A percentile compares a stretch with the other conserved stretches of the same genome.
Conservation (phyloP, 1,140 invertebrate species). For the Pissodes strobi region DNA sequence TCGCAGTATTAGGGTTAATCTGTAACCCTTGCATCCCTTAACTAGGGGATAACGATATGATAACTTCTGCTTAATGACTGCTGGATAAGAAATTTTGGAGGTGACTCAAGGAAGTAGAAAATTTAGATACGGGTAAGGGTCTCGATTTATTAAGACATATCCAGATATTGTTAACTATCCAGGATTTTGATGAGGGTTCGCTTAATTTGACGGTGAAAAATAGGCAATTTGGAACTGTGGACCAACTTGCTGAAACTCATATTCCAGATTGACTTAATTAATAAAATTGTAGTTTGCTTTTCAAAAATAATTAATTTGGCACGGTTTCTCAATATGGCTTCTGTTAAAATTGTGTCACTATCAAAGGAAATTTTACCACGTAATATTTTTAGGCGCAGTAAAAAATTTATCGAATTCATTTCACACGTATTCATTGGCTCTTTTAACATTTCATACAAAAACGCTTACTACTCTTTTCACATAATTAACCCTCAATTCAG, state of each 20-base stretch:
- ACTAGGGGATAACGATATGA: conserved; percentile 17
- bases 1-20: conserved; percentile 24
- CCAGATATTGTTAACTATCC: background rate
- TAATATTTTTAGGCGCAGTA: too few relatives aligned
- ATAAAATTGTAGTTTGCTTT: too few relatives aligned
- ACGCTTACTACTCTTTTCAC: background rate
- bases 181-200: background rate
- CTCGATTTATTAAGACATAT: background rate
- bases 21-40: conserved; percentile 22
- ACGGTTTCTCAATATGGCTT: too few relatives aligned
- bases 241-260: background rate
- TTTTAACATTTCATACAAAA: background rate
- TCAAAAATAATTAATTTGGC: too few relatives aligned
- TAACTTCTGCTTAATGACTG: conserved; percentile 10
- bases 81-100: conserved; percentile 16
- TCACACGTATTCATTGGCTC: too few relatives aligned
- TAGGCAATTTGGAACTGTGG: background rate
- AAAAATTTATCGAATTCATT: too few relatives aligned
- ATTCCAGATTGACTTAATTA: background rate
- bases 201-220: background rate
- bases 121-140: background rate
- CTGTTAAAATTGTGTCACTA: too few relatives aligned
- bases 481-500: background rate
- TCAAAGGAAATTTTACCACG: too few relatives aligned
- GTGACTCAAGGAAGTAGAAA: conserved; percentile 14